These are phyloP conservation scores for Congeria kusceri DNA, from an alignment of 2,888 invertebrate genomes.

Conservation along the genomic window DNA sequence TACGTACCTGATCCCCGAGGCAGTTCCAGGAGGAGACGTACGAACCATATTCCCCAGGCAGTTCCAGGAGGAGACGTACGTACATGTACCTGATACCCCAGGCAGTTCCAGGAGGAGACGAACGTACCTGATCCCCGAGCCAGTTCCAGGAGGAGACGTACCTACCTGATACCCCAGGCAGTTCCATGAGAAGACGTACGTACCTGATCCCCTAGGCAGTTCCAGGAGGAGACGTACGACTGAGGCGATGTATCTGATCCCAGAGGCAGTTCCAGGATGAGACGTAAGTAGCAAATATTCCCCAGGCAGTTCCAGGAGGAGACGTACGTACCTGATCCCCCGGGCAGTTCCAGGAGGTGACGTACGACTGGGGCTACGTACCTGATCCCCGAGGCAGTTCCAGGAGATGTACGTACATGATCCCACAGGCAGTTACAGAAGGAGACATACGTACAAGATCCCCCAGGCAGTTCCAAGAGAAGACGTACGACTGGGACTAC, in stretches of 20 bases:
- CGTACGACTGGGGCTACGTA: too few species aligned
- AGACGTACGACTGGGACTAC: constrained; percentile 80
- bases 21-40: too few species aligned
- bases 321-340: too few species aligned
- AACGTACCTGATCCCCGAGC: too few species aligned
- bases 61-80: constrained; percentile 84
- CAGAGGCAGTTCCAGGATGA: constrained; percentile 85
- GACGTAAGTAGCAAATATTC: constrained; percentile 83
- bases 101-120: too few species aligned
- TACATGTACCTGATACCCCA: constrained; percentile 9
- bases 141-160: background rate
- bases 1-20: too few species aligned
- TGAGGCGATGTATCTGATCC: constrained; percentile 87
- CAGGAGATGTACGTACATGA: too few species aligned
- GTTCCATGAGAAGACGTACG: constrained; percentile 77
- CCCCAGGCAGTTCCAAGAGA: constrained; percentile 85
- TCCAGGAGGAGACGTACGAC: background rate
- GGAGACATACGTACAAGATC: constrained; percentile 87
- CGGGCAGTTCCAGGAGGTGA: too few species aligned
- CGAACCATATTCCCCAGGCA: constrained; percentile 87
- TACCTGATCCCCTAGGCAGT: background rate
- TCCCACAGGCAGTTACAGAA: too few species aligned
- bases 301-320: too few species aligned
- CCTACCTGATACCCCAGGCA: constrained; percentile 87
- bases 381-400: too few species aligned